These are phyloP conservation scores for Philotrypesis tridentata DNA, from an alignment of 1,140 invertebrate species.

Conservation along the genomic window DNA sequence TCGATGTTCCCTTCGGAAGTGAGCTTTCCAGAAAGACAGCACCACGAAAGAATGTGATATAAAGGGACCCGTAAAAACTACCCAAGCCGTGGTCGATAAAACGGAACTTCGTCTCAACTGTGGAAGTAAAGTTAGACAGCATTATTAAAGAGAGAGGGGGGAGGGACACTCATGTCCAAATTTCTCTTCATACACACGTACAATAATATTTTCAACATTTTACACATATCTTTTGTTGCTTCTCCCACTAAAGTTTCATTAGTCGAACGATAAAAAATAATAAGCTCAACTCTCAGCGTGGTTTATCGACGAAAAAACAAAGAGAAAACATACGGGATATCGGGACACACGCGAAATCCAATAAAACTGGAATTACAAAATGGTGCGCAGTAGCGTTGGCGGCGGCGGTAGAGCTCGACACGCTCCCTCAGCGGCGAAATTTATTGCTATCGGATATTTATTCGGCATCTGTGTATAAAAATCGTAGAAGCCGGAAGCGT, in stretches of 20 bases:
- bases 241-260: not conserved
- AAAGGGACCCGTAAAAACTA: conserved; percentile 20
- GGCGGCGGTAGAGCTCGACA: too few species aligned
- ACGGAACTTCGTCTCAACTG: not conserved
- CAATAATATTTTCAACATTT: not conserved
- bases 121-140: too few species aligned
- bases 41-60: conserved; percentile 21
- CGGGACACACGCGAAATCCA: not conserved
- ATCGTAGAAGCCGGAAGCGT: not conserved
- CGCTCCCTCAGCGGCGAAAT: not conserved
- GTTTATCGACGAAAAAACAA: not conserved
- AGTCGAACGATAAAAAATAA: not conserved
- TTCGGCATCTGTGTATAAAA: too few species aligned
- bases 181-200: not conserved
- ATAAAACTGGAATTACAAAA: not conserved
- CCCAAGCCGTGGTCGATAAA: conserved; percentile 33
- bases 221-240: not conserved
- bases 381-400: not conserved
- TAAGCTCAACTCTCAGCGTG: not conserved
- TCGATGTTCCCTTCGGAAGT: conserved; percentile 7
- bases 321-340: not conserved
- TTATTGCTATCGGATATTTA: not conserved
- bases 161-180: too few species aligned
- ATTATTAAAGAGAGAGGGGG: too few species aligned
- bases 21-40: conserved; percentile 10